Evolutionary conservation across 2,113 vertebrate species (phyloP).

Genomic region (Myotis brandtii): DNA sequence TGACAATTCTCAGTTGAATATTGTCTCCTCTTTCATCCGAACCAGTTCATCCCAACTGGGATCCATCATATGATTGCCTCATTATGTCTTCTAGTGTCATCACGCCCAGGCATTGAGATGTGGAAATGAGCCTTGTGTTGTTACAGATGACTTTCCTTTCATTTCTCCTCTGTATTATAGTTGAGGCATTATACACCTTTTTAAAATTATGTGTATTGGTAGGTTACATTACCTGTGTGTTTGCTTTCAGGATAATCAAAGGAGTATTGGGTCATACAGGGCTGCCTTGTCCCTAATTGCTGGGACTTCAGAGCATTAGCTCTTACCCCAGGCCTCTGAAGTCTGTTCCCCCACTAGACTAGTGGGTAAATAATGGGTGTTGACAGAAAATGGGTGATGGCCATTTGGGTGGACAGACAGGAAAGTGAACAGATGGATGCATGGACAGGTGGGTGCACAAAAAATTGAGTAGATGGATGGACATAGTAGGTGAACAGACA

Average conservation of each 20-base stretch:
- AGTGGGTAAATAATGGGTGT: too few species aligned
- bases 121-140: neutral
- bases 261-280: neutral
- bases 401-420: neutral
- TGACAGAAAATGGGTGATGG: neutral
- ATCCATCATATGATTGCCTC: neutral
- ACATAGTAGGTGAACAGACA: neutral
- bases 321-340: neutral
- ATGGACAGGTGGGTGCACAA: neutral
- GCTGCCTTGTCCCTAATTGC: neutral
- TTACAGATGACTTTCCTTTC: neutral
- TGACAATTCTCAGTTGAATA: neutral
- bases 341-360: neutral
- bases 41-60: neutral
- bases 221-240: neutral
- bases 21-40: neutral
- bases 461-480: neutral
- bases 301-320: neutral
- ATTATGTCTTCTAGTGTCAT: neutral
- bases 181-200: neutral
- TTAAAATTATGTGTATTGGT: neutral
- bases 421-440: neutral
- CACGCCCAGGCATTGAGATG: rapidly evolving
- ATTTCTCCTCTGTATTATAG: neutral
- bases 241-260: neutral